A percentile compares a stretch with the other conserved stretches of the same genome.
Conservation (phyloP, 2,888 invertebrate genomes). For the Labia minor region DNA sequence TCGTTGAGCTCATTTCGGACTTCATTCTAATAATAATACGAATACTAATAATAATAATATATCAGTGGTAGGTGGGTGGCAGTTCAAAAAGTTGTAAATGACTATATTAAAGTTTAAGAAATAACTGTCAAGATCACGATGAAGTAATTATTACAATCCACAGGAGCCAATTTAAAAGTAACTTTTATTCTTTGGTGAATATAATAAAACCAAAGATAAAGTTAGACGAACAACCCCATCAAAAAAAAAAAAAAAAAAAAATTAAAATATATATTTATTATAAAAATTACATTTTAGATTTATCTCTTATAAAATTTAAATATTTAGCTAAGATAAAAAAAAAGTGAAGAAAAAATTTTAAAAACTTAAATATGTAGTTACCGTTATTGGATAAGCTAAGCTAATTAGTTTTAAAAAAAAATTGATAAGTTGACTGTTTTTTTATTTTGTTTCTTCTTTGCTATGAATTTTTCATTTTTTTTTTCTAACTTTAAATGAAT, state of each 20-base stretch:
- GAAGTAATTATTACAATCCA: neutral
- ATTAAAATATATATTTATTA: neutral
- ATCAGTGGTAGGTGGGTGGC: neutral
- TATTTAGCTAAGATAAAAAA: neutral
- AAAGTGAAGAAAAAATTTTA: neutral
- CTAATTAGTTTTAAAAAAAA: neutral
- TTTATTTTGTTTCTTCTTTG: neutral
- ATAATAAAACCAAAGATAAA: neutral
- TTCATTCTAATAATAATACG: no score
- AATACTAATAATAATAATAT: no score
- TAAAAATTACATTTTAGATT: neutral
- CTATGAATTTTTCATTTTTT: neutral
- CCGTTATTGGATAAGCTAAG: neutral
- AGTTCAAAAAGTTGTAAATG: neutral
- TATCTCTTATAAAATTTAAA: neutral
- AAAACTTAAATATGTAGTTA: neutral
- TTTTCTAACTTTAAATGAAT: neutral
- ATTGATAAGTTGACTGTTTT: neutral
- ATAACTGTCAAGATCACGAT: neutral
- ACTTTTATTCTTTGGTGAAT: neutral
- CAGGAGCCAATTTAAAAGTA: constrained; percentile 1
- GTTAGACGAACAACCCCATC: neutral
- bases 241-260: neutral
- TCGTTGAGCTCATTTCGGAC: no score
- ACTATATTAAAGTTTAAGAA: constrained; percentile 4